Percentiles rank a stretch among this genome's conserved stretches.
phyloP scores from a whole-genome alignment of 2,888 invertebrate species.

The Octonoba sinensis region DNA sequence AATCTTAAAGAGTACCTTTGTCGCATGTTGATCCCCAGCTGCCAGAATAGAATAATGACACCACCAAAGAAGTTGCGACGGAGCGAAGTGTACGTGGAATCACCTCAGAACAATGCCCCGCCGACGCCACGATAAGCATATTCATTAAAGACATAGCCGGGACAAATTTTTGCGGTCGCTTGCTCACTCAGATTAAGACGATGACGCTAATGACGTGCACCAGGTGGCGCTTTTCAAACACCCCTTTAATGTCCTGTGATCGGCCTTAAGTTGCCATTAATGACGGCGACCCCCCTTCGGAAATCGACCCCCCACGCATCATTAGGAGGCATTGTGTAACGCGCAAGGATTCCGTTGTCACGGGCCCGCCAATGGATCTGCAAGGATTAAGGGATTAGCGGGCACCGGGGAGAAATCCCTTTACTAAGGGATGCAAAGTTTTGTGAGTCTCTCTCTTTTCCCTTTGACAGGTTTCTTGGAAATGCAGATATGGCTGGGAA shows the following conservation, averaged over 20 bases:
- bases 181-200: conserved; percentile 48
- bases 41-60: conserved; percentile 39
- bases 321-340: conserved; percentile 48
- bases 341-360: conserved; percentile 25
- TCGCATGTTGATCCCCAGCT: conserved; percentile 44
- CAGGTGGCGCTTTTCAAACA: conserved; percentile 55
- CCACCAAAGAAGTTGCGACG: conserved; percentile 4
- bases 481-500: no score
- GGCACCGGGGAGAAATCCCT: conserved; percentile 34
- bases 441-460: conserved; percentile 16
- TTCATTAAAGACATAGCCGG: conserved; percentile 48
- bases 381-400: conserved; percentile 56
- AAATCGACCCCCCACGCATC: conserved; percentile 30
- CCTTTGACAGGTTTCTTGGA: conserved; percentile 38
- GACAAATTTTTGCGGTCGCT: conserved; percentile 56
- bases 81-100: background rate
- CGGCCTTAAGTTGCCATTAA: conserved; percentile 59
- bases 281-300: conserved; percentile 19
- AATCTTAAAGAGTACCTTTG: conserved; percentile 21
- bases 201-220: conserved; percentile 54
- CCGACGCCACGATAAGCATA: conserved; percentile 48
- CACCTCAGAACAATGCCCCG: conserved; percentile 36
- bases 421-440: conserved; percentile 40
- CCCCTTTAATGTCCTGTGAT: conserved; percentile 45
- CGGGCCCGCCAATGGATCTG: conserved; percentile 27